phyloP scores from a whole-genome alignment of 2,113 vertebrate genomes.

The Numenius arquata region DNA sequence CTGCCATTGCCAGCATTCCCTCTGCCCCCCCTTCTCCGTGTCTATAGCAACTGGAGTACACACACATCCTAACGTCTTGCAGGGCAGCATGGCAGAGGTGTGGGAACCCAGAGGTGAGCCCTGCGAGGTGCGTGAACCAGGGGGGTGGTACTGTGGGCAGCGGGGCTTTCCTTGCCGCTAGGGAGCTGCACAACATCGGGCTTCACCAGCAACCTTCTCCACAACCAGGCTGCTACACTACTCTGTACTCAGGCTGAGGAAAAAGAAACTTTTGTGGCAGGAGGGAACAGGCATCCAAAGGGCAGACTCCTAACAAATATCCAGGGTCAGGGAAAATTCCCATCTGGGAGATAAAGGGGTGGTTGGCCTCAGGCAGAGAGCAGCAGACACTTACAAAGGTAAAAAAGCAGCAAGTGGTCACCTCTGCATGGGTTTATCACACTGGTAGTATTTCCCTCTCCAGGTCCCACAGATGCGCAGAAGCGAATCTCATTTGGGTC shows the following conservation, averaged over 20 bases:
- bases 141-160: neutral
- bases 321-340: neutral
- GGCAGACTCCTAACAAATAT: neutral
- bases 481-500: slow-evolving; percentile 72
- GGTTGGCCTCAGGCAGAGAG: neutral
- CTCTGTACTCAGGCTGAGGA: neutral
- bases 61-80: rapidly evolving
- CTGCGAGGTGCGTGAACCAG: rapidly evolving
- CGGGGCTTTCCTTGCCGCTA: neutral
- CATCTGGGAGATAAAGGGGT: neutral
- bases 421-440: neutral
- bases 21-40: no score
- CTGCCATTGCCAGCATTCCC: neutral
- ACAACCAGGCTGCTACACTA: rapidly evolving
- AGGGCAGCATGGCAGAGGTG: neutral
- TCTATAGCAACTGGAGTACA: neutral
- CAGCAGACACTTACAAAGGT: neutral
- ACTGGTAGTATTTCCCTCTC: neutral
- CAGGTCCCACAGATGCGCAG: neutral
- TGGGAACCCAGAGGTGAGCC: neutral
- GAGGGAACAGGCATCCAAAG: neutral
- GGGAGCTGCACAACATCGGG: neutral
- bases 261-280: neutral
- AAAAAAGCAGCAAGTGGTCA: neutral
- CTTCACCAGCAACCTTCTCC: no score